Evolutionary conservation across 2,113 vertebrate species (phyloP), one percentile per base, ranked within the genome.

Genomic region (Upupa epops): DNA sequence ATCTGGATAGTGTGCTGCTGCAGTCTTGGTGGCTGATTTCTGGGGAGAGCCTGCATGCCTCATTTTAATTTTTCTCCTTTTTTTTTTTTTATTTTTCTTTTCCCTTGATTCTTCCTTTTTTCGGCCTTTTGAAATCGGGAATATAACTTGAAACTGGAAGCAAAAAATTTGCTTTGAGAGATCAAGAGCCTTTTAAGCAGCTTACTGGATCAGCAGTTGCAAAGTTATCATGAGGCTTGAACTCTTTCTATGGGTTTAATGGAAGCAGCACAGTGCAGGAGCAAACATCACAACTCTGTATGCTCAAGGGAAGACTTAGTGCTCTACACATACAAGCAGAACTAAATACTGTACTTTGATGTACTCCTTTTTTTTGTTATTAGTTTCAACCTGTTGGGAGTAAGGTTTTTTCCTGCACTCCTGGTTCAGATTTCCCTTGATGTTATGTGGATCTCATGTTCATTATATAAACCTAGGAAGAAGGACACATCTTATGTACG

Each of bases 281-380:
- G 91, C 93, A 96, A 94, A 90, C 93, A 96, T 93, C 94, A 91
- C 92, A 85, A 91, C 92, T 92, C 88, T 60, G 6, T 93, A 31
- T 95, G 89, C 96, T 94, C 89, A 72, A 95, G 96, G 96, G 96
- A 93, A 65, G 88, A 90, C 95, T 95, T 93, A 91, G 82, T 59
- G 78, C 92, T 95, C 96, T 95, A 82, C 84, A 94, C 87, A 91
- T 92, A 96, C 89, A 88, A 94, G 93, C 96, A 96, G 95, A 97
- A 97, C 96, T 96, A 96, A 96, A 94, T 93, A 75, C 81, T 91
- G 36, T 46, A 86, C 96, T 96, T 97, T 97, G 96, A 97, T 95
- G 95, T 96, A 64, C 59, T 93, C 46, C 5, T 70, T 45, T 86
- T 61, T 77, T 45, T 78, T 80, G 37, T 91, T 92, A 56, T 22